phyloP scores from a whole-genome alignment of 2,797 vertebrate genomes.

The Clarias pachynema region DNA sequence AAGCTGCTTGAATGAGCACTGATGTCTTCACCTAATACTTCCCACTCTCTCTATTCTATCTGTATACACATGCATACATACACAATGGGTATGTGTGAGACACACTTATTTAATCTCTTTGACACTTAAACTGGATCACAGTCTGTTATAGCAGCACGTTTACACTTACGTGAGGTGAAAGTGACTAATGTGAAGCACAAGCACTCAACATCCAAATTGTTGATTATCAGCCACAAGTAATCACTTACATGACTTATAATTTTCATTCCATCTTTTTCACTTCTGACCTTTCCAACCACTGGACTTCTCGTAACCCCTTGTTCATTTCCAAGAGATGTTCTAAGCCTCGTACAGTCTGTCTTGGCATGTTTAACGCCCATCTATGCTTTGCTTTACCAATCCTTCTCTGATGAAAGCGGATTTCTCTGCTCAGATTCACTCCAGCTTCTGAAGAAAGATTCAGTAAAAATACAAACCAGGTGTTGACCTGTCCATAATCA shows the following conservation, averaged over 20 bases:
- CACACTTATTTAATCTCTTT: slow-evolving; percentile 75
- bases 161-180: slow-evolving; percentile 72
- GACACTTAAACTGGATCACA: slow-evolving; percentile 66
- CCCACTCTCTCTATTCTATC: slow-evolving; percentile 9
- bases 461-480: slow-evolving; percentile 59
- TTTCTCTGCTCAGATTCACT: slow-evolving; percentile 53
- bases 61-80: slow-evolving; percentile 35
- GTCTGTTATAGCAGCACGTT: slow-evolving; percentile 66
- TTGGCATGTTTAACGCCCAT: slow-evolving; percentile 56
- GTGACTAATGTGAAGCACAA: slow-evolving; percentile 64
- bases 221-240: slow-evolving; percentile 66
- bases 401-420: slow-evolving; percentile 16
- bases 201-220: slow-evolving; percentile 63
- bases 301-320: slow-evolving; percentile 47
- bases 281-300: slow-evolving; percentile 45
- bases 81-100: slow-evolving; percentile 38
- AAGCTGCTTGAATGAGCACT: slow-evolving; percentile 14
- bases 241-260: slow-evolving; percentile 63
- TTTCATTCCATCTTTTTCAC: slow-evolving; percentile 51
- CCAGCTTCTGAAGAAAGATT: slow-evolving; percentile 41
- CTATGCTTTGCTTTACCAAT: slow-evolving; percentile 38
- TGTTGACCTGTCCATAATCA: slow-evolving; percentile 46
- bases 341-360: slow-evolving; percentile 49
- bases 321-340: slow-evolving; percentile 44
- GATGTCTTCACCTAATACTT: slow-evolving; percentile 26